These are phyloP conservation scores for Drosophila bunnanda DNA, from an alignment of 2,888 invertebrate species.

Conservation along the genomic window DNA sequence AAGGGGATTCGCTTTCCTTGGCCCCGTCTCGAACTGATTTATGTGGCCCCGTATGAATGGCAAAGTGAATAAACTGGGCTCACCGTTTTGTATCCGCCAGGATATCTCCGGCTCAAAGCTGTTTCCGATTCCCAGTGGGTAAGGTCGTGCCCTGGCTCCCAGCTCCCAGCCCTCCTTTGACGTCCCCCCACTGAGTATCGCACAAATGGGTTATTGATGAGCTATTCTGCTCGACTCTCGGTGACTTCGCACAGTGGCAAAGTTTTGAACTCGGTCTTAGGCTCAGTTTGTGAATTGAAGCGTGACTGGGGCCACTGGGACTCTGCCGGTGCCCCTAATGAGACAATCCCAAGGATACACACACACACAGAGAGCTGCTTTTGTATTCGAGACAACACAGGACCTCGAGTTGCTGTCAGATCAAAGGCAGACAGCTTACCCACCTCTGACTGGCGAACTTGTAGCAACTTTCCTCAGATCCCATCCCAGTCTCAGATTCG, in stretches of 20 bases:
- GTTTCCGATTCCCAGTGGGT: slow-evolving; percentile 46
- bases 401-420: slow-evolving; percentile 5
- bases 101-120: slow-evolving; percentile 39
- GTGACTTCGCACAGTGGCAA: slow-evolving; percentile 45
- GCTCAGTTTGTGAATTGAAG: slow-evolving; percentile 54
- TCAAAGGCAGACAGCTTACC: slow-evolving; percentile 4
- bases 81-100: slow-evolving; percentile 38
- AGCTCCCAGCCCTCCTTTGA: background rate
- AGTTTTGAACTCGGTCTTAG: slow-evolving; percentile 50
- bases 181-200: slow-evolving; percentile 49
- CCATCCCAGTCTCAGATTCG: slow-evolving; percentile 28
- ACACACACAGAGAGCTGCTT: background rate
- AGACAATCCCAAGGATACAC: slow-evolving; percentile 38
- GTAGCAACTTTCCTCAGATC: background rate
- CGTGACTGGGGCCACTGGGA: slow-evolving; percentile 60
- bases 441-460: slow-evolving; percentile 10
- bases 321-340: slow-evolving; percentile 51
- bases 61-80: slow-evolving; percentile 57
- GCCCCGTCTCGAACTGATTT: slow-evolving; percentile 57
- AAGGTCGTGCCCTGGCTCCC: slow-evolving; percentile 39
- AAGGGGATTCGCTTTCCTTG: slow-evolving; percentile 36
- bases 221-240: slow-evolving; percentile 63
- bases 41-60: slow-evolving; percentile 63
- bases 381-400: slow-evolving; percentile 20
- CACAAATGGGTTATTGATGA: slow-evolving; percentile 77